phyloP scores from a whole-genome alignment of 2,888 invertebrate species.

The Hirtodrosophila confusa region DNA sequence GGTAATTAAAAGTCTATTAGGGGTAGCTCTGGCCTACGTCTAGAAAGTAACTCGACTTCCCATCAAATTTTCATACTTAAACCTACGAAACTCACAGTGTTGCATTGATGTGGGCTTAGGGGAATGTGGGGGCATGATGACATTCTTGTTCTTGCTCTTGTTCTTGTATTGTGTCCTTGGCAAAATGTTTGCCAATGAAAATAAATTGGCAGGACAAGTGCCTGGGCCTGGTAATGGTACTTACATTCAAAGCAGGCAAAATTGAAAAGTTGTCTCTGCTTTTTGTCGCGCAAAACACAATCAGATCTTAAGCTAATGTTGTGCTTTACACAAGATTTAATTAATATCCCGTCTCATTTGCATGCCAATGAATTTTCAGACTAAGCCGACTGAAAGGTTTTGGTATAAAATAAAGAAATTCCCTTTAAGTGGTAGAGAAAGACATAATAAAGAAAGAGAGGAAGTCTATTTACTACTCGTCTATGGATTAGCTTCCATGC shows the following conservation, averaged over 20 bases:
- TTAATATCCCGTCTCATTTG: slow-evolving; percentile 43
- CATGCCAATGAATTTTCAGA: slow-evolving; percentile 29
- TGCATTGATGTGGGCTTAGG: neutral
- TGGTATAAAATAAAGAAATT: neutral
- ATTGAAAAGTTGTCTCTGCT: slow-evolving; percentile 42
- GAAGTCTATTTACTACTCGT: too few relatives aligned
- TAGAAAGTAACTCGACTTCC: slow-evolving; percentile 15
- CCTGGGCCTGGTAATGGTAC: neutral
- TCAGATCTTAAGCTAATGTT: slow-evolving; percentile 37
- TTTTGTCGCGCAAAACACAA: slow-evolving; percentile 21
- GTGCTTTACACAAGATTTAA: slow-evolving; percentile 39
- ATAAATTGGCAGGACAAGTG: slow-evolving; percentile 47
- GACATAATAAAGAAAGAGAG: too few relatives aligned
- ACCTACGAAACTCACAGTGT: slow-evolving; percentile 13
- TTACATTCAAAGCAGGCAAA: slow-evolving; percentile 23
- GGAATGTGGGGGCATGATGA: neutral
- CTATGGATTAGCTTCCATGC: too few relatives aligned
- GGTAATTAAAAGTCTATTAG: slow-evolving; percentile 68
- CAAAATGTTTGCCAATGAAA: slow-evolving; percentile 50
- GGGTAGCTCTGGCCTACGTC: slow-evolving; percentile 22
- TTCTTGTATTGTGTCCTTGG: slow-evolving; percentile 20
- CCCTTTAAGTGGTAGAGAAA: too few relatives aligned
- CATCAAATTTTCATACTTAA: slow-evolving; percentile 13
- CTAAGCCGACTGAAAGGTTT: slow-evolving; percentile 17
- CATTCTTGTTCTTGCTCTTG: slow-evolving; percentile 8